Evolutionary conservation across 2,113 vertebrate species (phyloP).

Genomic region (Hemibagrus wyckioides): DNA sequence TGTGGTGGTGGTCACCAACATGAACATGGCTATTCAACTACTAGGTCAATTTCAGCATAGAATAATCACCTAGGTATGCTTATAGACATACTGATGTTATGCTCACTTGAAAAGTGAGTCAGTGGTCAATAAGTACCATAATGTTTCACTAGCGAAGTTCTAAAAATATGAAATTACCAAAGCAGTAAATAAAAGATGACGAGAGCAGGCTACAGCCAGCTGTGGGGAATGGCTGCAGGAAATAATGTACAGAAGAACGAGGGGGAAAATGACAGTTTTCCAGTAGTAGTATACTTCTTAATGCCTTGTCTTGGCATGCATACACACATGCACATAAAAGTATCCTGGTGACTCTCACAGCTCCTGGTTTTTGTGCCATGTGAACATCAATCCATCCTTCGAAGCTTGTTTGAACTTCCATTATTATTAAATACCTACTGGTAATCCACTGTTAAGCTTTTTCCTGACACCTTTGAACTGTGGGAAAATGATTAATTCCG

Average conservation of each 20-base stretch:
- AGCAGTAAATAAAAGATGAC: neutral
- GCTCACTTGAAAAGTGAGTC: neutral
- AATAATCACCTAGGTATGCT: neutral
- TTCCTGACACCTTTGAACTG: neutral
- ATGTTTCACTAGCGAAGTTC: neutral
- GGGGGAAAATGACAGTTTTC: neutral
- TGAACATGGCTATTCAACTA: neutral
- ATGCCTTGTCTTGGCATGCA: neutral
- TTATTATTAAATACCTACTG: neutral
- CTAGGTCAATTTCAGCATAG: neutral
- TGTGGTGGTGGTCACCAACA: neutral
- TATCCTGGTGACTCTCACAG: neutral
- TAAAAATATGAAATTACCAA: neutral
- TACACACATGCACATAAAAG: neutral
- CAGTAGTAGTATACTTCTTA: neutral
- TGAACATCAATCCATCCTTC: neutral
- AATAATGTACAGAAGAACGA: neutral
- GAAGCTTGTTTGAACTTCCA: neutral
- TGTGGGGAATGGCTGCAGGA: neutral
- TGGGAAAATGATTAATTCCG: neutral
- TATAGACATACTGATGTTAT: neutral
- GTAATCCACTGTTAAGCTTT: neutral
- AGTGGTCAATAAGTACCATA: neutral
- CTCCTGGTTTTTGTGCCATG: neutral
- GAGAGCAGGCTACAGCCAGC: neutral